Percentiles rank a stretch among this genome's conserved stretches.
Evolutionary conservation across 1,140 invertebrate species (phyloP).

Genomic region (Drosophila nasuta): DNA sequence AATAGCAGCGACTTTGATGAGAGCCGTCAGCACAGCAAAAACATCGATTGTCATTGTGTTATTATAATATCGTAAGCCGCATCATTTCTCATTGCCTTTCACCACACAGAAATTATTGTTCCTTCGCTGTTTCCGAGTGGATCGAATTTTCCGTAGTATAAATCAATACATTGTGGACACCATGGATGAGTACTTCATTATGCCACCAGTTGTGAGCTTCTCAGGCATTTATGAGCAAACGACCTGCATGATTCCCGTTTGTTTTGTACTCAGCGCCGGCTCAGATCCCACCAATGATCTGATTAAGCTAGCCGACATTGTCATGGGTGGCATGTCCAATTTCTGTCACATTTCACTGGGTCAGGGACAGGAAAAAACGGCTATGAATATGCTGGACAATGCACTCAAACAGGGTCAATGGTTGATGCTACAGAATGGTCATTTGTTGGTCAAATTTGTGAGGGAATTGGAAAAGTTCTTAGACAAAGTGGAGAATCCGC

Average conservation of each 20-base stretch:
- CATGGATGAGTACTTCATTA: slow-evolving; percentile 94
- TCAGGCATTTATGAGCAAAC: slow-evolving; percentile 93
- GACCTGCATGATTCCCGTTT: slow-evolving; percentile 90
- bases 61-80: slow-evolving; percentile 51
- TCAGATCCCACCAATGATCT: slow-evolving; percentile 95
- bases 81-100: slow-evolving; percentile 31
- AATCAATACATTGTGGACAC: slow-evolving; percentile 91
- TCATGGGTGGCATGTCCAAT: slow-evolving; percentile 89
- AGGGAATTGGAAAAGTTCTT: slow-evolving; percentile 92
- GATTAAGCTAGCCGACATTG: slow-evolving; percentile 93
- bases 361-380: slow-evolving; percentile 94
- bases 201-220: slow-evolving; percentile 92
- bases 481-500: slow-evolving; percentile 91
- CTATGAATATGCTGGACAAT: slow-evolving; percentile 89
- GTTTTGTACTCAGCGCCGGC: slow-evolving; percentile 95
- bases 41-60: slow-evolving; percentile 51
- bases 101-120: slow-evolving; percentile 90
- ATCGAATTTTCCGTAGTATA: slow-evolving; percentile 93
- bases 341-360: slow-evolving; percentile 94
- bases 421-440: slow-evolving; percentile 96
- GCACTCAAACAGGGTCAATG: slow-evolving; percentile 92
- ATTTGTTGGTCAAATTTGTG: slow-evolving; percentile 92
- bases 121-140: slow-evolving; percentile 93
- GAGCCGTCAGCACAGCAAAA: slow-evolving; percentile 42
- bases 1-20: slow-evolving; percentile 45